These are phyloP conservation scores for Scaptomyza polygonia DNA, from an alignment of 2,888 invertebrate species.

Conservation along the genomic window DNA sequence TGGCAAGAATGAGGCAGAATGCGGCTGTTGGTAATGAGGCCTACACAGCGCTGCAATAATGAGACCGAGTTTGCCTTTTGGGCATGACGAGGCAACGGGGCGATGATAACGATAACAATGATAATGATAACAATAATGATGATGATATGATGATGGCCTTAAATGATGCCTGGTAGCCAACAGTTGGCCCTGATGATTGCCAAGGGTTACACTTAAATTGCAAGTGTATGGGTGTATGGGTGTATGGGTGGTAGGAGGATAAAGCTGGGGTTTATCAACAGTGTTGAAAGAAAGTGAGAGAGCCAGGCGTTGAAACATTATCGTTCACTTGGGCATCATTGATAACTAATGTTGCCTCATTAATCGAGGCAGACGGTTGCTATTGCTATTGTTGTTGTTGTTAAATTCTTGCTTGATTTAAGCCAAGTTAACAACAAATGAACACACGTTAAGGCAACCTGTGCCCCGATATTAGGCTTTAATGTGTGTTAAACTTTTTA, in stretches of 20 bases:
- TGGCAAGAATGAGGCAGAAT: constrained; percentile 34
- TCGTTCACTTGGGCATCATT: constrained; percentile 78
- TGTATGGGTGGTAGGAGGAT: neutral
- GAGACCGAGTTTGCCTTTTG: constrained; percentile 23
- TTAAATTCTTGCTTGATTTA: constrained; percentile 35
- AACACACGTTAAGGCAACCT: constrained; percentile 2
- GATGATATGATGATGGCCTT: constrained; percentile 4
- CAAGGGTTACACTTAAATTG: constrained; percentile 8
- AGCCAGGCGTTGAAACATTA: constrained; percentile 63
- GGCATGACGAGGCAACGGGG: constrained; percentile 47
- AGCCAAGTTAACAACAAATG: constrained; percentile 13
- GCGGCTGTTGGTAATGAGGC: constrained; percentile 50
- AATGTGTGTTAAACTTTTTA: constrained; percentile 72
- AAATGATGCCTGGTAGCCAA: constrained; percentile 5
- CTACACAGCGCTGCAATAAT: constrained; percentile 29
- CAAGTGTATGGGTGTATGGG: neutral
- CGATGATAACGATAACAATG: constrained; percentile 49
- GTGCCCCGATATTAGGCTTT: constrained; percentile 25
- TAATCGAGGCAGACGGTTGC: constrained; percentile 64
- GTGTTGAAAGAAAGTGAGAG: neutral
- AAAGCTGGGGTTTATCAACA: neutral
- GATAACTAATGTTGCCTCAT: constrained; percentile 78
- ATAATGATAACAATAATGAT: constrained; percentile 38
- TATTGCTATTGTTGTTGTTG: constrained; percentile 18
- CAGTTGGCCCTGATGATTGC: neutral